A percentile compares a stretch with the other conserved stretches of the same genome.
Evolutionary conservation across 2,888 invertebrate genomes (phyloP).

Genomic region (Aphelenchoides bicaudatus): DNA sequence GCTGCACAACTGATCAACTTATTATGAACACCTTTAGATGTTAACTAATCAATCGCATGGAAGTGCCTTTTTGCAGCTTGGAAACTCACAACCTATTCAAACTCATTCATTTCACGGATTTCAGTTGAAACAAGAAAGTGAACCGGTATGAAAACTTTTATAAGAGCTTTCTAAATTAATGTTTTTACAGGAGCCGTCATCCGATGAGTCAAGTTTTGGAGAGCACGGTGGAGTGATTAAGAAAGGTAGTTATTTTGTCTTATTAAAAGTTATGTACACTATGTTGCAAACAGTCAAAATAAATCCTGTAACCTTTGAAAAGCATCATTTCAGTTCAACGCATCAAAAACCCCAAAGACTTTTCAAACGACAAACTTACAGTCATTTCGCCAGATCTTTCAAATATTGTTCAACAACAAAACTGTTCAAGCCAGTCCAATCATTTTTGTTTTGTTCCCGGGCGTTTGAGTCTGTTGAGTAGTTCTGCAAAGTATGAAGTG

Average conservation of each 20-base stretch:
- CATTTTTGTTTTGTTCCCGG: slow-evolving; percentile 46
- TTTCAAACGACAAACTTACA: neutral
- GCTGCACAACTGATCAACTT: no score
- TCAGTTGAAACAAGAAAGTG: slow-evolving; percentile 22
- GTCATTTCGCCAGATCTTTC: slow-evolving; percentile 22
- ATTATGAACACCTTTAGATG: no score
- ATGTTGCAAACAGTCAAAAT: no score
- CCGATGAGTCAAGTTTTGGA: slow-evolving; percentile 22
- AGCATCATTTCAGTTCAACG: slow-evolving; percentile 27
- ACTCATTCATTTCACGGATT: slow-evolving; percentile 12
- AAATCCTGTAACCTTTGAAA: no score
- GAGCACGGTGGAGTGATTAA: slow-evolving; percentile 26
- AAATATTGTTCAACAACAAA: slow-evolving; percentile 13
- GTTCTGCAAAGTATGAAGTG: slow-evolving; percentile 44
- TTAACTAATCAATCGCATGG: slow-evolving; percentile 25
- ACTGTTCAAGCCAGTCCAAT: slow-evolving; percentile 34
- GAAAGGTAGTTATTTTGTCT: slow-evolving; percentile 18
- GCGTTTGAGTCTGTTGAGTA: slow-evolving; percentile 35
- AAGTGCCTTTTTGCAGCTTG: slow-evolving; percentile 22
- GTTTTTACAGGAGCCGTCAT: slow-evolving; percentile 23
- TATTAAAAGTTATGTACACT: neutral
- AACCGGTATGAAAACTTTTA: slow-evolving; percentile 11
- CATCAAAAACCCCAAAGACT: slow-evolving; percentile 16
- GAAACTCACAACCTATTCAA: slow-evolving; percentile 16
- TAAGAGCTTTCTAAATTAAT: neutral